Base-by-base conservation (phyloP, 2,113 vertebrate species). In the Eurypyga helias region DNA sequence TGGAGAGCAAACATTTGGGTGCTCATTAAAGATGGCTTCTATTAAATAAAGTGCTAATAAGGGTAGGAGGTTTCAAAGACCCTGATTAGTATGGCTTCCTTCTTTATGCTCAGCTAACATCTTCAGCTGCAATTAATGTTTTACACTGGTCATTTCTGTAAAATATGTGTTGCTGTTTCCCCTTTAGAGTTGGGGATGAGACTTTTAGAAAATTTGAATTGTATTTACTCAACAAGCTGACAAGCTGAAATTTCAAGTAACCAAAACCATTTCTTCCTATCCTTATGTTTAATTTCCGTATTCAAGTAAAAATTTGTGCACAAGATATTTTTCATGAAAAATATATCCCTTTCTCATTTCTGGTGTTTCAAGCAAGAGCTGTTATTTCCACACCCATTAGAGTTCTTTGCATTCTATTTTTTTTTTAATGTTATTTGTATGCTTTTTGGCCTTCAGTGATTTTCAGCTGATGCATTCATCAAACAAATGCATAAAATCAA, bases 401-500 rank as follows among this genome's bases (percentile, higher is more conserved):
- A 71, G 19, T 54, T 45, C 20, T 71, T 90, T 52, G 24, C 41
- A 41, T 41, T 12, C 41, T 2, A 15, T 36, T 26, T 23, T 31
- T 67, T 54, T 54, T 38, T 15, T 31, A 0, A 18, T 78, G 10
- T 61, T 76, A 14, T 54, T 87, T 77, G 4, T 45, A 10, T 73
- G 83, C 29, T 80, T 20, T 83, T 65, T 82, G 45, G 57, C 69
- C 21, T 78, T 55, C 28, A 46, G 29, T 84, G 69, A 64, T 75
- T 87, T 82, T 64, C 78, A 43, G 34, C 34, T 55, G 69, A 62
- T 51, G 26, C 23, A 11, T 70, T 88, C 25, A 11, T 38, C 10
- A 64, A 87, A 70, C 54, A 87, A 94, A 83, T 70, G 41, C 34
- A 45, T 87, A 61, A 85, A 95, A 94, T 84, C 61, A 95, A n/a